A percentile compares a stretch with the other conserved stretches of the same genome.
phyloP scores from a whole-genome alignment of 2,888 invertebrate species.

The Euphydryas editha region DNA sequence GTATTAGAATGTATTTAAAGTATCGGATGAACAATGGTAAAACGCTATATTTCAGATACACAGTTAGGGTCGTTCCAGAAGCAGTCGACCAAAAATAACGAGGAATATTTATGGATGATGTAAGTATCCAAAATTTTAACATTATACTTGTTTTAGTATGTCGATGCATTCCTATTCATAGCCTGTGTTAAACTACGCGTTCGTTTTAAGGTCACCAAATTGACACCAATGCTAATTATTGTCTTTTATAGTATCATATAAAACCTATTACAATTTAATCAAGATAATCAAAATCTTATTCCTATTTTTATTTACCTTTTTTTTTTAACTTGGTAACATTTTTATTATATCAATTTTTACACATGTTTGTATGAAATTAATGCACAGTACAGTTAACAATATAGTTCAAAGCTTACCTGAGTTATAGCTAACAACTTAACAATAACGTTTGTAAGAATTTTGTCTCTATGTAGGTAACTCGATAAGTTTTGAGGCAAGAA shows the following conservation, averaged over 20 bases:
- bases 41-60: slow-evolving; percentile 55
- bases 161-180: slow-evolving; percentile 10
- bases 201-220: background rate
- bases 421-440: too few species aligned
- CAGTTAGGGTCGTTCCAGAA: slow-evolving; percentile 60
- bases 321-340: background rate
- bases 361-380: too few species aligned
- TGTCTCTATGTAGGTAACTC: too few species aligned
- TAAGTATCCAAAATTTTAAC: slow-evolving; percentile 53
- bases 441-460: too few species aligned
- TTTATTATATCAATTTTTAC: background rate
- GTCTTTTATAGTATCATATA: background rate
- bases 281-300: too few species aligned
- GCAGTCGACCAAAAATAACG: slow-evolving; percentile 67
- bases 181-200: background rate
- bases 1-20: background rate
- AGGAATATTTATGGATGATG: slow-evolving; percentile 80
- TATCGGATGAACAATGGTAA: slow-evolving; percentile 4
- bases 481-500: too few species aligned
- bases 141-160: background rate
- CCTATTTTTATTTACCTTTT: too few species aligned
- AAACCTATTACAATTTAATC: background rate
- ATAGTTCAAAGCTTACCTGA: too few species aligned
- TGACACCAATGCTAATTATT: background rate
- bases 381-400: too few species aligned